These are phyloP conservation scores for Buphagus erythrorhynchus DNA, from an alignment of 2,797 vertebrate genomes.

Conservation along the genomic window DNA sequence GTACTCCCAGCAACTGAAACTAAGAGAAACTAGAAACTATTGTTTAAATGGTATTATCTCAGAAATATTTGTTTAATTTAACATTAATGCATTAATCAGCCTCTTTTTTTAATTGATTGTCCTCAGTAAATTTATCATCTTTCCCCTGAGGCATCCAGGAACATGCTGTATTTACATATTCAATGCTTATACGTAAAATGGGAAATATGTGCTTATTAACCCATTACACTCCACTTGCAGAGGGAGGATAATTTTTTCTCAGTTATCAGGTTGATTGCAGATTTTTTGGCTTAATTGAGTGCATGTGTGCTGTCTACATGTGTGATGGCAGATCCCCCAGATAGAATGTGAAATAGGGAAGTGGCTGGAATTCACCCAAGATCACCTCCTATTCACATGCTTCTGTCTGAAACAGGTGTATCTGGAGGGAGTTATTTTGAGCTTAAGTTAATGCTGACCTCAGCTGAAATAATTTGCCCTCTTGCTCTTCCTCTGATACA, in stretches of 20 bases:
- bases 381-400: not conserved
- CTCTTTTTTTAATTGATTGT: not conserved
- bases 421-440: constrained; percentile 44
- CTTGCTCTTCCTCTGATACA: not conserved
- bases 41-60: not conserved
- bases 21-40: not conserved
- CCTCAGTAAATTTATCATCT: not conserved
- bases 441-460: constrained; percentile 31
- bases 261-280: not conserved
- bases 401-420: constrained; percentile 62
- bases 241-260: not conserved
- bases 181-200: not conserved
- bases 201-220: not conserved
- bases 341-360: constrained; percentile 6
- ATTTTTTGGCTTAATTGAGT: not conserved
- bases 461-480: constrained; percentile 32
- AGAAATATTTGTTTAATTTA: not conserved
- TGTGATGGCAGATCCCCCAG: constrained; percentile 1
- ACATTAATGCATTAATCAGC: not conserved
- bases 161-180: not conserved
- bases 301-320: not conserved
- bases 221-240: not conserved
- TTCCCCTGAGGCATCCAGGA: not conserved
- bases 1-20: not conserved
- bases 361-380: not conserved